A percentile compares a stretch with the other conserved stretches of the same genome.
phyloP scores from a whole-genome alignment of 2,888 invertebrate genomes.

The Perithous albicinctus region DNA sequence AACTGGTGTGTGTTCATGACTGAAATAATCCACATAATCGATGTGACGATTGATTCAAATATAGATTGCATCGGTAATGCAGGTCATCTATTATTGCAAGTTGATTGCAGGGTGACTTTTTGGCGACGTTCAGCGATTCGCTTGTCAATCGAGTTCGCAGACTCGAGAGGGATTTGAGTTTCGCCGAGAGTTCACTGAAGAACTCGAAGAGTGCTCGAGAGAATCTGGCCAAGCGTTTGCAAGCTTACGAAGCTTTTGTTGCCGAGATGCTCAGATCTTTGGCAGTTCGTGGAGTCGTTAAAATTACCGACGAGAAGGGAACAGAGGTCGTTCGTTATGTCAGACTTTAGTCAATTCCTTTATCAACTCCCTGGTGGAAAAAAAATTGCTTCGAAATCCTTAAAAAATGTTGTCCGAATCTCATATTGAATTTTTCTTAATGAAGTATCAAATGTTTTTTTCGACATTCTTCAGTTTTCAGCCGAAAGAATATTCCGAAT shows the following conservation, averaged over 20 bases:
- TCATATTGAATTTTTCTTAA: too few relatives aligned
- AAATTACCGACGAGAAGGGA: constrained; percentile 66
- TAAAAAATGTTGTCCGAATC: too few relatives aligned
- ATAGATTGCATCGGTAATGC: constrained; percentile 34
- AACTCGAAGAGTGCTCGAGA: constrained; percentile 60
- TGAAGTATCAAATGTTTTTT: too few relatives aligned
- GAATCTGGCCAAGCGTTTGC: constrained; percentile 59
- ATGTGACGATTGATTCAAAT: constrained; percentile 15
- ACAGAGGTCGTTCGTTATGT: constrained; percentile 54
- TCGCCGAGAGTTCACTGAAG: constrained; percentile 62
- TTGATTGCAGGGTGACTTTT: constrained; percentile 66
- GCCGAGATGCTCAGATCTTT: constrained; percentile 66
- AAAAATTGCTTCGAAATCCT: too few relatives aligned
- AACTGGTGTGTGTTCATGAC: background rate
- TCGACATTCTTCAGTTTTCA: too few relatives aligned
- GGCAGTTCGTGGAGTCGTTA: constrained; percentile 57
- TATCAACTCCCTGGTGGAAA: background rate
- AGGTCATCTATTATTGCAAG: constrained; percentile 53
- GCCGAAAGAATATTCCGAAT: too few relatives aligned
- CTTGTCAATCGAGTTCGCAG: constrained; percentile 65
- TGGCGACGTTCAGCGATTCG: constrained; percentile 66
- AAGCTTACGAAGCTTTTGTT: constrained; percentile 67
- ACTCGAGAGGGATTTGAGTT: constrained; percentile 65
- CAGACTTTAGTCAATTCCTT: background rate
- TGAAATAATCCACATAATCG: background rate